Percentiles rank a stretch among this genome's conserved stretches.
phyloP scores from a whole-genome alignment of 1,140 invertebrate species.

The Brachionus calyciflorus region DNA sequence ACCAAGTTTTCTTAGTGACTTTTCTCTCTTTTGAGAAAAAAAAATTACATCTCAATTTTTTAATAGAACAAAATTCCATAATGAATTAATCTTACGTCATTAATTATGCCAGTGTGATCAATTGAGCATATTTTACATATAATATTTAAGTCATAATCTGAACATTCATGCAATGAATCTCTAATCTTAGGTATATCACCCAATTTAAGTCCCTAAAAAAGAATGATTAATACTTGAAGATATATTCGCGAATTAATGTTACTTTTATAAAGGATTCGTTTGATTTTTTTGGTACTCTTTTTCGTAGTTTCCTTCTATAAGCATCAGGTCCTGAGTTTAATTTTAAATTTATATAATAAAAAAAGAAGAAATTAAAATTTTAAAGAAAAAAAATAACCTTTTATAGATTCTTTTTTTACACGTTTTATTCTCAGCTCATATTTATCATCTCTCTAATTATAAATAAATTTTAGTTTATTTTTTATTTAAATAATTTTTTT shows the following conservation, averaged over 20 bases:
- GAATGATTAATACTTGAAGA: not conserved
- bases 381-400: too few species aligned
- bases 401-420: too few species aligned
- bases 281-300: not conserved
- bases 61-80: not conserved
- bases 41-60: not conserved
- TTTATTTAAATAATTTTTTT: too few species aligned
- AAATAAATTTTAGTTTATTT: too few species aligned
- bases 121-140: slow-evolving; percentile 23
- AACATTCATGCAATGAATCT: not conserved
- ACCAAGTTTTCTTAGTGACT: not conserved
- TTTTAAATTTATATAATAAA: too few species aligned
- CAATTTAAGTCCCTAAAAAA: not conserved
- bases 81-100: not conserved
- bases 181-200: not conserved
- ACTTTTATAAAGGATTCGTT: not conserved
- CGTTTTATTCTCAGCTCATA: too few species aligned
- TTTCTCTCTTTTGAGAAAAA: not conserved
- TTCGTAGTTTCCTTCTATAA: not conserved
- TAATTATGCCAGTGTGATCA: too few species aligned
- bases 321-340: not conserved
- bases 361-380: too few species aligned
- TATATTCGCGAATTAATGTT: too few species aligned
- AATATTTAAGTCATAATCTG: not conserved
- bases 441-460: too few species aligned